phyloP scores from a whole-genome alignment of 1,140 invertebrate species.

The Zaprionus lachaisei region DNA sequence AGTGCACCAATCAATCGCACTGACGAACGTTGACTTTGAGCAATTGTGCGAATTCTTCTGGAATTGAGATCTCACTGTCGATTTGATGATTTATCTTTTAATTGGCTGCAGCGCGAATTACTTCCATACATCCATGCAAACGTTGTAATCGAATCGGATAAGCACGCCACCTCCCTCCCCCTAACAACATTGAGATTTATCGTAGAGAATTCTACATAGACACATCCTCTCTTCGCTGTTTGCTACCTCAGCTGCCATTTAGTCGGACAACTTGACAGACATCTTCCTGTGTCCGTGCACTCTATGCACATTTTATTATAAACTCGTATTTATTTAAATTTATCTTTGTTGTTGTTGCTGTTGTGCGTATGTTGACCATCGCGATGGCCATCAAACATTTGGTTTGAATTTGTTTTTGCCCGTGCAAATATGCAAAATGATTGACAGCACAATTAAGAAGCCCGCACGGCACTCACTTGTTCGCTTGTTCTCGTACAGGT shows the following conservation, averaged over 20 bases:
- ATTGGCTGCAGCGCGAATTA: constrained; percentile 50
- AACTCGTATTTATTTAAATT: constrained; percentile 58
- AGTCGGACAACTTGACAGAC: constrained; percentile 38
- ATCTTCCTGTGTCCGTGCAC: constrained; percentile 30
- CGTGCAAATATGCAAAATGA: constrained; percentile 80
- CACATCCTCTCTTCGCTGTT: constrained; percentile 10
- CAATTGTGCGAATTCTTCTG: constrained; percentile 60
- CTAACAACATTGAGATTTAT: constrained; percentile 13
- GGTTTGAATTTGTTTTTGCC: constrained; percentile 36
- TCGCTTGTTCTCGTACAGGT: constrained; percentile 15
- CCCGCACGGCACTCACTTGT: constrained; percentile 22
- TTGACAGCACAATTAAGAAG: constrained; percentile 78
- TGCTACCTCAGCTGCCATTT: not conserved
- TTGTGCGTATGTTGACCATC: constrained; percentile 42
- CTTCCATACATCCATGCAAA: constrained; percentile 21
- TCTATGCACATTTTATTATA: constrained; percentile 36
- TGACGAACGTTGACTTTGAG: constrained; percentile 63
- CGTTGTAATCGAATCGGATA: constrained; percentile 36
- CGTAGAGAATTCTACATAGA: constrained; percentile 17
- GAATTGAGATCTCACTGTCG: constrained; percentile 12
- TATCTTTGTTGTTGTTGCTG: constrained; percentile 38
- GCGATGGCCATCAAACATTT: constrained; percentile 47
- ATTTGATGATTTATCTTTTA: constrained; percentile 45
- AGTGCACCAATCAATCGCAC: constrained; percentile 56
- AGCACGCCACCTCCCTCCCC: not conserved